These are phyloP conservation scores for Agrotis ipsilon DNA, from an alignment of 2,888 invertebrate genomes.

Conservation along the genomic window DNA sequence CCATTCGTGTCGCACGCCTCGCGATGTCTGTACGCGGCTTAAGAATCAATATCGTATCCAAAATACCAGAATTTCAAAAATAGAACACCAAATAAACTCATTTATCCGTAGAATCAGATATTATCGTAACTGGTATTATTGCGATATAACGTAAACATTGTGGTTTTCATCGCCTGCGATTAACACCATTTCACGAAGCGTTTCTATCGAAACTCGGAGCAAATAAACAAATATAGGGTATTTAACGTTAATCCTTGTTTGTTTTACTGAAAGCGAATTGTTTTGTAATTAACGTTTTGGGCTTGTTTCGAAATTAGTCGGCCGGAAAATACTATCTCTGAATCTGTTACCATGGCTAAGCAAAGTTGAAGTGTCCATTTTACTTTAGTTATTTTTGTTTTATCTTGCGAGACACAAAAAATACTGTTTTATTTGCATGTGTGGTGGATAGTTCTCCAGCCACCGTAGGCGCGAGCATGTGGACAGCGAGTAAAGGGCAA, in stretches of 20 bases:
- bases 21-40: too few relatives aligned
- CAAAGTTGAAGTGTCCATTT: background rate
- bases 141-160: constrained; percentile 28
- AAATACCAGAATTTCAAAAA: background rate
- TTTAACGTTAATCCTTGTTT: constrained; percentile 22
- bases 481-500: too few relatives aligned
- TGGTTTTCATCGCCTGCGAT: constrained; percentile 39
- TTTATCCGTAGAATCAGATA: constrained; percentile 20
- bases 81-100: background rate
- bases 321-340: background rate
- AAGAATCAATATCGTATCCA: too few relatives aligned
- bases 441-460: too few relatives aligned
- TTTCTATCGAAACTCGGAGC: constrained; percentile 12
- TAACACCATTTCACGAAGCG: constrained; percentile 35
- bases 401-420: too few relatives aligned
- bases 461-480: too few relatives aligned
- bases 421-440: too few relatives aligned
- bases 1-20: too few relatives aligned
- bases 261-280: constrained; percentile 21
- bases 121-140: background rate
- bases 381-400: too few relatives aligned
- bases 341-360: background rate
- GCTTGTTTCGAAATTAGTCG: constrained; percentile 1
- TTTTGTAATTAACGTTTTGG: constrained; percentile 22
- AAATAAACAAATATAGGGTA: constrained; percentile 30